Base-by-base conservation (phyloP, 2,113 vertebrate genomes). In the Sturnus vulgaris region DNA sequence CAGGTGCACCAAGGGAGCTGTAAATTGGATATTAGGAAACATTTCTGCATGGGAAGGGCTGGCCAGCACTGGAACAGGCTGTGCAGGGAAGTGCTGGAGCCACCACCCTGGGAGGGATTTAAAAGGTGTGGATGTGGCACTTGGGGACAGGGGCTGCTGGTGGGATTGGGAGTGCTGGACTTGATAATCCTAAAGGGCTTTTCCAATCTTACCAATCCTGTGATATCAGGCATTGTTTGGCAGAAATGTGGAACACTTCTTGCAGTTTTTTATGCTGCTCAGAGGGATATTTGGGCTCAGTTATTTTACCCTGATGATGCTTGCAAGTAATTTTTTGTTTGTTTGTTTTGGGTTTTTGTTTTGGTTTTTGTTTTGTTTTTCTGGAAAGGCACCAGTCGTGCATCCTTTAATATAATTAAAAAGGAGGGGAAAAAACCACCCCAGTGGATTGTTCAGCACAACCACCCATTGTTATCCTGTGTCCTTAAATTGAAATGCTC, bases 331-430 rank as follows among this genome's bases (percentile, higher is more conserved):
- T 10, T 7, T 13, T 11, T 9, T 12, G 37, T 27, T 0, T 8
- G 15, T 37, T 37, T 11, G 2, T 27, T 42, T 20, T 40, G 40
- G 40, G 40, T 16, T 19, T 55, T 11, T 15, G 23, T 30, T 55
- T 11, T 15, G 23, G 23, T 31, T 28, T 57, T 14, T 19, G 24
- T 37, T 66, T 40, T 25, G 11, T 10, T 33, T 33, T 44, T 22
- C 30, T 21, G 4, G 30, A 56, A 85, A 49, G 18, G 18, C 2
- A 4, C 12, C 56, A 66, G 40, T 47, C 0, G 0, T 47, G 11
- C 23, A 16, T 57, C 18, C 31, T 31, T 79, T 14, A 61, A 47
- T n/a, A 24, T 13, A 50, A 42, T 63, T 31, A 2, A 39, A 70
- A 50, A 50, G 20, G 3, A 59, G 21, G 25, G 25, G 5, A 0